Evolutionary conservation across 2,113 vertebrate species (phyloP).

Genomic region (Patagioenas fasciata): DNA sequence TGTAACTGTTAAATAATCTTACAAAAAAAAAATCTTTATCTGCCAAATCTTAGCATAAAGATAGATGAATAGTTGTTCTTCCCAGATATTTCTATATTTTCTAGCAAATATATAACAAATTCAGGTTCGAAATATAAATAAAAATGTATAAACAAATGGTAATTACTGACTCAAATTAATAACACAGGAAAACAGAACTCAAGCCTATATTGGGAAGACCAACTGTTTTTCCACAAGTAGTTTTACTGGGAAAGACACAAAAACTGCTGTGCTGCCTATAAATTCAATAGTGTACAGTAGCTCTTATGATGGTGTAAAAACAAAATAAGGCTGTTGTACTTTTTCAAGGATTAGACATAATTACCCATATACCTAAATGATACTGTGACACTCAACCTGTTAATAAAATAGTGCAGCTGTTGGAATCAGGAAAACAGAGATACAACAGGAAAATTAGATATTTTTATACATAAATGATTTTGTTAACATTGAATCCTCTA

Average conservation of each 20-base stretch:
- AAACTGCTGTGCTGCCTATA: background rate
- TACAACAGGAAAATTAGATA: background rate
- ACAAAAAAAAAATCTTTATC: background rate
- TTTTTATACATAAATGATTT: background rate
- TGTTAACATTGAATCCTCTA: background rate
- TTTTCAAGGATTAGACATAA: background rate
- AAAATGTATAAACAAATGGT: background rate
- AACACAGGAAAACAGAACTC: background rate
- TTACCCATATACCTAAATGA: background rate
- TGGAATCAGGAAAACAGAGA: background rate
- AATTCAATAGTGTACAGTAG: background rate
- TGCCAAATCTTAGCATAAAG: background rate
- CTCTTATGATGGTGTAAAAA: background rate
- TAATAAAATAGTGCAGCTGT: background rate
- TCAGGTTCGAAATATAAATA: background rate
- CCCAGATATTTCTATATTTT: background rate
- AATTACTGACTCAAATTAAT: background rate
- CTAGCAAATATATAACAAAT: background rate
- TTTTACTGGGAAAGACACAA: background rate
- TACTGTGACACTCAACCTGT: background rate
- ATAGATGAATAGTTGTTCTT: background rate
- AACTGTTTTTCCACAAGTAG: background rate
- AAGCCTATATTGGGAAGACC: background rate
- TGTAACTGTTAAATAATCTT: background rate
- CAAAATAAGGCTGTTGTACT: background rate